Conservation (phyloP, 2,888 invertebrate species). For the Salticus scenicus region DNA sequence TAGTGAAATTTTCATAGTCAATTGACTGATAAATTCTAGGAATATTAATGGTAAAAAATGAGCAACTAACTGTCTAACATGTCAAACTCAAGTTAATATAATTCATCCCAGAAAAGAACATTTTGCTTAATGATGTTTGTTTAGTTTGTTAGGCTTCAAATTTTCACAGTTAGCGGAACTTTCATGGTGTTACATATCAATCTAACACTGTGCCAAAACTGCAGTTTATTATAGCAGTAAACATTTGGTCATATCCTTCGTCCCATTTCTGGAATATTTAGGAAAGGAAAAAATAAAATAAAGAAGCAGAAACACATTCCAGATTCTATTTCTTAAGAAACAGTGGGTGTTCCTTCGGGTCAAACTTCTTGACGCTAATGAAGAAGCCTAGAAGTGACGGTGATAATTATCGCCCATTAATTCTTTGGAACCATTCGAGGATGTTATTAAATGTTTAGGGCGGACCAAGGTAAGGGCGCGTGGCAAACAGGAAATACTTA, state of each 20-base stretch:
- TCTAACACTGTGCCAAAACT: too few species aligned
- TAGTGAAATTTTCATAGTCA: too few species aligned
- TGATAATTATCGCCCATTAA: conserved; percentile 43
- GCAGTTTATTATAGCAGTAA: too few species aligned
- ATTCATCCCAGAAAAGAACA: too few species aligned
- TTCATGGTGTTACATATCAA: too few species aligned
- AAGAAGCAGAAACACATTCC: not conserved
- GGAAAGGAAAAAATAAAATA: not conserved
- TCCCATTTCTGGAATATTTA: not conserved
- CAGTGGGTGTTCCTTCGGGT: conserved; percentile 9
- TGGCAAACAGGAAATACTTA: conserved; percentile 4
- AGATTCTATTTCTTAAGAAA: not conserved
- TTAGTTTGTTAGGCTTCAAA: too few species aligned
- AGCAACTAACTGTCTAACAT: too few species aligned
- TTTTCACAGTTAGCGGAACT: too few species aligned
- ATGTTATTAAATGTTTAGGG: conserved; percentile 43
- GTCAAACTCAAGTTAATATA: too few species aligned
- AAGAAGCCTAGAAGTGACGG: conserved; percentile 7
- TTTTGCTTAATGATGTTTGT: too few species aligned
- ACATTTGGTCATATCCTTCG: not conserved
- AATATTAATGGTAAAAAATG: too few species aligned
- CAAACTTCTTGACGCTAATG: not conserved
- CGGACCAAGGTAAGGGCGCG: conserved; percentile 16
- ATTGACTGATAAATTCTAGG: too few species aligned
- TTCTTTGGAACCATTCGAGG: conserved; percentile 20